These are phyloP conservation scores for Apamea crenata DNA, from an alignment of 2,888 invertebrate genomes.

Conservation along the genomic window DNA sequence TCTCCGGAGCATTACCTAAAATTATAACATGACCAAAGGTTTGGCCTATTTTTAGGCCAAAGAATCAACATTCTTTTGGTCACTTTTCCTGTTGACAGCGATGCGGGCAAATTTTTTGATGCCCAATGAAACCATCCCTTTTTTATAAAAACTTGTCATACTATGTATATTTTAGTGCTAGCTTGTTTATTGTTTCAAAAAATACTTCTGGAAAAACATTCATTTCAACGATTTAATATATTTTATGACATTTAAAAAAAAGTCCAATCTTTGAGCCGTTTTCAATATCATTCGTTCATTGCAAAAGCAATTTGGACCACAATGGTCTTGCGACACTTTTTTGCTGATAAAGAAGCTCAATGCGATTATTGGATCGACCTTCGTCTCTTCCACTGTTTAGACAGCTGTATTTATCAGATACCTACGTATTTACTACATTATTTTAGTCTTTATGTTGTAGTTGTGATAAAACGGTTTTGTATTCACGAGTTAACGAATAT, in stretches of 20 bases:
- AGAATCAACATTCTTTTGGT: not conserved
- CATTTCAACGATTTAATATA: not conserved
- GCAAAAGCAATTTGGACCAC: conserved; percentile 53
- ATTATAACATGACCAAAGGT: not conserved
- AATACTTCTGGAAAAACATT: not conserved
- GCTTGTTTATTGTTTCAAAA: not conserved
- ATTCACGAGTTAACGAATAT: not conserved
- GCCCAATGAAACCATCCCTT: not conserved
- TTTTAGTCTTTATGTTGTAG: conserved; percentile 1
- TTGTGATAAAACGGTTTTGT: conserved; percentile 18
- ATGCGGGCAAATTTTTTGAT: not conserved
- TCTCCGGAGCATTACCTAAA: not conserved
- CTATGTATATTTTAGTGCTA: not conserved
- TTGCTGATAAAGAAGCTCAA: conserved; percentile 52
- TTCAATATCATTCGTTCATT: conserved; percentile 53
- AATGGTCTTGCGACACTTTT: conserved; percentile 49
- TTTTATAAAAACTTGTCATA: not conserved
- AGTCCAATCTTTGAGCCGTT: conserved; percentile 2
- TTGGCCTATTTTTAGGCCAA: not conserved
- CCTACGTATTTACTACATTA: conserved; percentile 37
- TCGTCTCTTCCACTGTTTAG: conserved; percentile 59
- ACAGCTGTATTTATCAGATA: conserved; percentile 67
- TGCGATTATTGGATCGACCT: conserved; percentile 44
- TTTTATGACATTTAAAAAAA: not conserved
- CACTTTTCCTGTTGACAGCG: not conserved